Conservation (phyloP, 2,888 invertebrate species). For the Hirtodrosophila histrioides region DNA sequence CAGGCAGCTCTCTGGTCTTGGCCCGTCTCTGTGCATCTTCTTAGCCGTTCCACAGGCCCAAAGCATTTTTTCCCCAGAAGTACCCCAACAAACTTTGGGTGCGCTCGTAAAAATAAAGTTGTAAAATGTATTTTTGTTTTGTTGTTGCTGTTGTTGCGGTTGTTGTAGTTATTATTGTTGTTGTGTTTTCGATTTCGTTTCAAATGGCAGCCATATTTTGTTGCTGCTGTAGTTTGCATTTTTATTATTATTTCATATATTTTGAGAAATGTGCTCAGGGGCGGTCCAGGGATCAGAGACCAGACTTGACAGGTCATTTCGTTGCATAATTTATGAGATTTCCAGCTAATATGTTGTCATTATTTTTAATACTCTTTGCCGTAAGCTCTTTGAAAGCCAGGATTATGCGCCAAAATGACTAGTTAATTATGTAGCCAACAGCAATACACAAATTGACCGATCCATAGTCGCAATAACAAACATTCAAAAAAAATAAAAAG, state of each 20-base stretch:
- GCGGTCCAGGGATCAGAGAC: constrained; percentile 37
- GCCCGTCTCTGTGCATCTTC: constrained; percentile 20
- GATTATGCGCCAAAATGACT: constrained; percentile 58
- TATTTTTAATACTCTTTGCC: constrained; percentile 61
- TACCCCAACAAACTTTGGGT: constrained; percentile 54
- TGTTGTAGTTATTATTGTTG: constrained; percentile 3
- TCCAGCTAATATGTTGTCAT: constrained; percentile 76
- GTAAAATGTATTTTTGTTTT: constrained; percentile 70
- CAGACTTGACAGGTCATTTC: constrained; percentile 76
- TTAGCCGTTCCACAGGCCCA: constrained; percentile 20
- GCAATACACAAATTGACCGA: constrained; percentile 33
- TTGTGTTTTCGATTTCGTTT: constrained; percentile 74
- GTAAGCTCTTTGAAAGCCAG: constrained; percentile 37
- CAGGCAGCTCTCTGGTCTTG: constrained; percentile 48
- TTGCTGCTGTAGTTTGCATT: constrained; percentile 50
- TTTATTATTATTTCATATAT: constrained; percentile 42
- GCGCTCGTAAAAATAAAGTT: constrained; percentile 77
- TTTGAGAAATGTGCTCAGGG: constrained; percentile 47
- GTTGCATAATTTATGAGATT: constrained; percentile 77
- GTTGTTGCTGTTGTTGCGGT: constrained; percentile 23
- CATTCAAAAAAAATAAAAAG: no score
- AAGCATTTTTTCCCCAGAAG: constrained; percentile 47
- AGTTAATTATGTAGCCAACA: constrained; percentile 67
- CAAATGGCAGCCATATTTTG: constrained; percentile 63
- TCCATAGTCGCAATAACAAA: constrained; percentile 5